Percentiles rank a stretch among this genome's conserved stretches.
Conservation (phyloP, 2,113 vertebrate genomes). For the Clarias batrachus region DNA sequence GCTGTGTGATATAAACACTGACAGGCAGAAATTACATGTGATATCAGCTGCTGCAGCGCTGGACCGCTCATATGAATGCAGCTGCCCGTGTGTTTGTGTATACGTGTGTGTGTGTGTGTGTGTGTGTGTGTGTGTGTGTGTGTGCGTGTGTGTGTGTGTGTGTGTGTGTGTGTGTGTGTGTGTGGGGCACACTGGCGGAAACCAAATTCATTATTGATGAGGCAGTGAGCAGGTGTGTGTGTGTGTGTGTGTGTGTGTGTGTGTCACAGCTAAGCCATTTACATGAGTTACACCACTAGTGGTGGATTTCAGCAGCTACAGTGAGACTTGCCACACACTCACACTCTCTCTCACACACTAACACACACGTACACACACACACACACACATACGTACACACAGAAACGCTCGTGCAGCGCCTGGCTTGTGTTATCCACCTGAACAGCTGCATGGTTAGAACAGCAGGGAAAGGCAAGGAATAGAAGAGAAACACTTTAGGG, state of each 20-base stretch:
- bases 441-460: conserved; percentile 33
- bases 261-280: conserved; percentile 15
- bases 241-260: neutral
- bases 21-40: conserved; percentile 39
- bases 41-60: conserved; percentile 29
- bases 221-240: conserved; percentile 36
- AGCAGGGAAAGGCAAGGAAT: conserved; percentile 17
- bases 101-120: conserved; percentile 12
- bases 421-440: conserved; percentile 32
- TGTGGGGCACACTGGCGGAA: neutral
- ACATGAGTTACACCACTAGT: neutral
- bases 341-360: neutral
- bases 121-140: neutral
- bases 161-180: conserved; percentile 6
- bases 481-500: conserved; percentile 6
- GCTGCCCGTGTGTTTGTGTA: conserved; percentile 23
- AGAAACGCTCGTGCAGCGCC: neutral
- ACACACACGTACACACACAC: neutral
- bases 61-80: conserved; percentile 37
- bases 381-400: neutral
- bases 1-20: conserved; percentile 41
- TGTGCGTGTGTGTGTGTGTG: neutral
- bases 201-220: conserved; percentile 45
- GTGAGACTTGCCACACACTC: neutral
- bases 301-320: conserved; percentile 18